Percentiles rank a stretch among this genome's conserved stretches.
phyloP scores from a whole-genome alignment of 1,140 invertebrate species.

The Drosophila mauritiana region DNA sequence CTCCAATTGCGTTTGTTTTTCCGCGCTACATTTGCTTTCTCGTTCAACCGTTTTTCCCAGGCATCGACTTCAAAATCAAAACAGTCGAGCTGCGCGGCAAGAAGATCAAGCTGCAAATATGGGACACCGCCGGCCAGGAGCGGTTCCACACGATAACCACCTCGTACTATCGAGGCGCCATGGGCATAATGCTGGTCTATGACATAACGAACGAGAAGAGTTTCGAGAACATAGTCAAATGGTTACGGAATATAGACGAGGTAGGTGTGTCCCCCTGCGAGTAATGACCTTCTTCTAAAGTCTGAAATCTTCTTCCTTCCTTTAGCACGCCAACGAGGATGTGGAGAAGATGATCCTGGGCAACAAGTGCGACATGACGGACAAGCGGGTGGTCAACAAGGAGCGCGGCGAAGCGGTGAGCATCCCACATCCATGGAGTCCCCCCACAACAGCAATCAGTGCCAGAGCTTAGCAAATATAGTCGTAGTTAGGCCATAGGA shows the following conservation, averaged over 20 bases:
- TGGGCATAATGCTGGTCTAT: constrained; percentile 99
- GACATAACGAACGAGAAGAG: constrained; percentile 99
- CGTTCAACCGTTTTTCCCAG: constrained; percentile 85
- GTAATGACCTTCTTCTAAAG: too few relatives aligned
- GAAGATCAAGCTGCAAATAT: constrained; percentile 99
- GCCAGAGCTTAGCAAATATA: background rate
- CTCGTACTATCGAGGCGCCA: constrained; percentile 98
- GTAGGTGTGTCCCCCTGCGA: constrained; percentile 73
- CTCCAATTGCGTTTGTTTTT: constrained; percentile 10
- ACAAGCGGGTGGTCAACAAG: constrained; percentile 96
- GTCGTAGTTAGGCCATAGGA: too few relatives aligned
- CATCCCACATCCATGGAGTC: constrained; percentile 20
- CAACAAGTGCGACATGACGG: constrained; percentile 99
- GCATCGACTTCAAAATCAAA: constrained; percentile 99
- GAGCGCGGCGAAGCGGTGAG: constrained; percentile 94
- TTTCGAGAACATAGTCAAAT: constrained; percentile 99
- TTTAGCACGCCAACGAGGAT: constrained; percentile 98
- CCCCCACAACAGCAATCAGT: background rate
- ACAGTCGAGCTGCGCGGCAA: constrained; percentile 98
- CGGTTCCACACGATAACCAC: constrained; percentile 99
- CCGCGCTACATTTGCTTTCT: background rate
- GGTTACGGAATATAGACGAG: constrained; percentile 99
- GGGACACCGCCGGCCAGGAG: constrained; percentile 94
- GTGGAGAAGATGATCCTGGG: constrained; percentile 99
- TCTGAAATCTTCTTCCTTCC: constrained; percentile 1